A percentile compares a stretch with the other conserved stretches of the same genome.
Evolutionary conservation across 2,797 vertebrate species (phyloP).

Genomic region (Xyrichtys novacula): DNA sequence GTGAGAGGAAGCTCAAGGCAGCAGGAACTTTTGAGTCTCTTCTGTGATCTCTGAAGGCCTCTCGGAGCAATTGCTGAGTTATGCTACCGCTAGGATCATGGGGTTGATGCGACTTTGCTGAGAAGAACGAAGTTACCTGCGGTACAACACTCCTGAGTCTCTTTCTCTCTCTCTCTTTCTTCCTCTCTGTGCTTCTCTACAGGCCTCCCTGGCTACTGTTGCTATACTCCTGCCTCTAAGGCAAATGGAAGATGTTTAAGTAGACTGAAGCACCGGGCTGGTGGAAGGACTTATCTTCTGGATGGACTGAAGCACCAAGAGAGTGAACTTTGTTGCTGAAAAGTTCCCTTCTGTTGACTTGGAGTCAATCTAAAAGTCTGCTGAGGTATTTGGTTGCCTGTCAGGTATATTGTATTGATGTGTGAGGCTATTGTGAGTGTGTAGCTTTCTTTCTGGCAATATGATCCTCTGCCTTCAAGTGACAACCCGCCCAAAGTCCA

Average conservation of each 20-base stretch:
- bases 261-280: conserved; percentile 35
- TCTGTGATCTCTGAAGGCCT: conserved; percentile 25
- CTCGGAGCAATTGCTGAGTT: conserved; percentile 7
- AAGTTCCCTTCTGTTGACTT: conserved; percentile 37
- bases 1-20: conserved; percentile 18
- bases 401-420: conserved; percentile 2
- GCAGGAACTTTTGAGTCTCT: conserved; percentile 15
- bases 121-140: conserved; percentile 20
- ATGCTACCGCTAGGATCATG: conserved; percentile 17
- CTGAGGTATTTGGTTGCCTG: conserved; percentile 70
- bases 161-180: conserved; percentile 8
- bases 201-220: conserved; percentile 50
- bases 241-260: conserved; percentile 54
- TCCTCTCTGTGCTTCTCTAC: conserved; percentile 16
- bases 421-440: conserved; percentile 27
- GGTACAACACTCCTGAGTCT: conserved; percentile 36
- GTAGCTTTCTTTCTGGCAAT: conserved; percentile 7
- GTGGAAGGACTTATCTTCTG: conserved; percentile 12
- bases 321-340: conserved; percentile 3
- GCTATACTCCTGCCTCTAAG: conserved; percentile 52
- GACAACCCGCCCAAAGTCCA: neutral
- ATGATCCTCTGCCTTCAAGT: conserved; percentile 7
- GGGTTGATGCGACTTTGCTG: conserved; percentile 23
- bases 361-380: conserved; percentile 25
- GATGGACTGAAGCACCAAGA: conserved; percentile 39